phyloP scores from a whole-genome alignment of 1,140 invertebrate species.

The Pemphigus obesinymphae region DNA sequence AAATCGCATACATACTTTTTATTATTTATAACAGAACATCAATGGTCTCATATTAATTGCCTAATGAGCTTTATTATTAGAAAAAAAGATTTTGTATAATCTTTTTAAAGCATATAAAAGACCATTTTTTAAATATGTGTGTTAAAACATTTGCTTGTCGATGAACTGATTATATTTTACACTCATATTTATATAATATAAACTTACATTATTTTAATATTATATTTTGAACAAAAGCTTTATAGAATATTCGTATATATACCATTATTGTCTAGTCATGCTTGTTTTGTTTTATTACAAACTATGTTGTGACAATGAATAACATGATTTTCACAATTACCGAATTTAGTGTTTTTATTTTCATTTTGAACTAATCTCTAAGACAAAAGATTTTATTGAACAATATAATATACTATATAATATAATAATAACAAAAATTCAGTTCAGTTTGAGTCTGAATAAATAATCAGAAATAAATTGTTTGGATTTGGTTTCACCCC shows the following conservation, averaged over 20 bases:
- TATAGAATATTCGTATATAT: not conserved
- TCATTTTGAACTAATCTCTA: no score
- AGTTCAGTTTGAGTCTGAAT: no score
- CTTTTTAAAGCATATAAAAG: not conserved
- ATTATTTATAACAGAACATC: not conserved
- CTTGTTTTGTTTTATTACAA: slow-evolving; percentile 1
- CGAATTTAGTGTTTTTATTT: not conserved
- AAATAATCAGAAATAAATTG: no score
- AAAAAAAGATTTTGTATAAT: not conserved
- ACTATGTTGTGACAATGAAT: not conserved
- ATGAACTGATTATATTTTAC: not conserved
- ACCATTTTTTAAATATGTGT: not conserved
- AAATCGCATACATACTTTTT: no score
- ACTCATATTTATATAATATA: not conserved
- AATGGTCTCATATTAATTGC: not conserved
- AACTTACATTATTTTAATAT: not conserved
- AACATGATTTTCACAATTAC: not conserved
- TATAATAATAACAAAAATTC: no score
- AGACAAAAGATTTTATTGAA: no score
- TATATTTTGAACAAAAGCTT: slow-evolving; percentile 8
- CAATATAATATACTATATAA: no score
- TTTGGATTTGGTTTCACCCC: no score
- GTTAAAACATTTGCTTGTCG: not conserved
- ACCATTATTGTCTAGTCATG: slow-evolving; percentile 29
- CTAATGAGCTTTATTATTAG: not conserved